Percentiles rank a stretch among this genome's conserved stretches.
phyloP scores from a whole-genome alignment of 23 tunicate species.

The Halocynthia roretzi region DNA sequence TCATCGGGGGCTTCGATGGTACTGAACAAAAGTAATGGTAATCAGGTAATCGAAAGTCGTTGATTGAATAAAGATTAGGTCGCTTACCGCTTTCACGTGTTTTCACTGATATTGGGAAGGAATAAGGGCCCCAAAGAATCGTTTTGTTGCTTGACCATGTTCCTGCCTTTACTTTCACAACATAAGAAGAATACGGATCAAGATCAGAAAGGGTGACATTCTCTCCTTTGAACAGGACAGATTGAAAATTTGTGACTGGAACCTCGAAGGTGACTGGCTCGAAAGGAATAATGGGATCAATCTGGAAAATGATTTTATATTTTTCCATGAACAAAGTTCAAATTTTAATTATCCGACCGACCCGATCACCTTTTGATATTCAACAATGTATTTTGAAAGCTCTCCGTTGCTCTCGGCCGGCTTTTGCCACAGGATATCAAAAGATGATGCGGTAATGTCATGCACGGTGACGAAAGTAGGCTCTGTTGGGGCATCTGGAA shows the following conservation, averaged over 20 bases:
- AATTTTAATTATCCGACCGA: background rate
- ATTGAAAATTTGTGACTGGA: too few species aligned
- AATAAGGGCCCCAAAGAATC: background rate
- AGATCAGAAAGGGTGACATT: background rate
- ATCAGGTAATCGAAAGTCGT: too few species aligned
- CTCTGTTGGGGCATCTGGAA: background rate
- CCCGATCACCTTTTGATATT: background rate
- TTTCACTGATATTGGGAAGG: background rate
- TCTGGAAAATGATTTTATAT: too few species aligned
- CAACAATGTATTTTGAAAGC: background rate
- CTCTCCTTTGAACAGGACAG: too few species aligned
- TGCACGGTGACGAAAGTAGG: background rate
- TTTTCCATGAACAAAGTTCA: too few species aligned
- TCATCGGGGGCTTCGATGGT: background rate
- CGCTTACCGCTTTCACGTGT: background rate
- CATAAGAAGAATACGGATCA: background rate
- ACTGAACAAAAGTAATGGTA: background rate
- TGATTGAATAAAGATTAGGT: background rate
- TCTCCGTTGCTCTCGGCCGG: constrained; percentile 3
- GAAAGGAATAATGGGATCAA: too few species aligned
- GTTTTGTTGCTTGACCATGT: background rate
- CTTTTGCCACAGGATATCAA: background rate
- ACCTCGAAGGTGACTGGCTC: too few species aligned
- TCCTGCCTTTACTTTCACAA: constrained; percentile 1
- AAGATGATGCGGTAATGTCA: background rate